A percentile compares a stretch with the other conserved stretches of the same genome.
phyloP scores from a whole-genome alignment of 2,113 vertebrate genomes.

The Oceanodroma tethys region DNA sequence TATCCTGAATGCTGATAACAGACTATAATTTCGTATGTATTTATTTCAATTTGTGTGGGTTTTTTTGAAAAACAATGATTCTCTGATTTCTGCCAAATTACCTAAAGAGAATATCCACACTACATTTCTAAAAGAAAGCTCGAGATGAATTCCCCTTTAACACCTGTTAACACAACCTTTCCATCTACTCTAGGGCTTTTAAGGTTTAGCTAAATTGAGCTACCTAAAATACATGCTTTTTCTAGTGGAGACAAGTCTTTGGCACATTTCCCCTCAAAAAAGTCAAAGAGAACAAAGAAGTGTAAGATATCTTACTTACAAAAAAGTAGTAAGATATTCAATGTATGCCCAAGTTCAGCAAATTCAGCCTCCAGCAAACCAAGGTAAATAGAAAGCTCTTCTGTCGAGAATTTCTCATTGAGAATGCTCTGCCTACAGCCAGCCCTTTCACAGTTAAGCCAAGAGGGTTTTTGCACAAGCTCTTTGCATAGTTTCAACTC shows the following conservation, averaged over 20 bases:
- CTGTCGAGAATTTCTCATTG: background rate
- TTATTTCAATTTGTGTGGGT: background rate
- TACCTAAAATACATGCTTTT: background rate
- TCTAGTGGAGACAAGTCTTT: background rate
- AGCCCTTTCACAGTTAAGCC: background rate
- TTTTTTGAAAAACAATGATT: background rate
- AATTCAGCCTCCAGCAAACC: constrained; percentile 1
- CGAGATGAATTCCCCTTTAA: background rate
- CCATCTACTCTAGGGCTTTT: background rate
- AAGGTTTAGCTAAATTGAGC: background rate
- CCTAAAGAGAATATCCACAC: background rate
- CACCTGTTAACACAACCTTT: background rate
- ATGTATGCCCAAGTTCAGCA: background rate
- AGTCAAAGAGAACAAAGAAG: background rate
- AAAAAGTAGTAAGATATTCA: background rate
- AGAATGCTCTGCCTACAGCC: background rate
- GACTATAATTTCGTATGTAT: background rate
- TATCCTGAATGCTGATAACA: background rate
- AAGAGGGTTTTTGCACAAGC: background rate
- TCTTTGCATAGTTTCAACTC: background rate
- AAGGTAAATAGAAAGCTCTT: background rate
- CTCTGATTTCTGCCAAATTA: background rate
- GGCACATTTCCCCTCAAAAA: background rate
- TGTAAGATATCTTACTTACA: background rate
- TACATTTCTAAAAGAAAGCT: background rate